Base-by-base conservation (phyloP, 1,140 invertebrate genomes). In the Zaprionus inermis region DNA sequence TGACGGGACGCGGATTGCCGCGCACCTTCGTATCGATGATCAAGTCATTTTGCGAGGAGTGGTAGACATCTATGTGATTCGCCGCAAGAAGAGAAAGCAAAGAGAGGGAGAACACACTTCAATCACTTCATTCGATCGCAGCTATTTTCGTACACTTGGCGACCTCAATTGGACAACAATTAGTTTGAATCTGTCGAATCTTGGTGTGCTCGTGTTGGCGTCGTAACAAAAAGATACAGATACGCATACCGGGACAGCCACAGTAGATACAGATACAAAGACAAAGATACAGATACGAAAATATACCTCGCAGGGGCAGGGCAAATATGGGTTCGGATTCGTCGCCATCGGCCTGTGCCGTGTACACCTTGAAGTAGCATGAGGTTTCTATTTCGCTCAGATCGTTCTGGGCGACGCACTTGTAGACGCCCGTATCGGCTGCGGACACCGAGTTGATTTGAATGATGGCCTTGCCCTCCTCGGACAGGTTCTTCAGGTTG, bases 21-120 rank as follows among this genome's bases (percentile, higher is more conserved):
- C 94, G 94, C 41, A 97, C 94, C 69, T 95, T 94, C 81, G 96
- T 97, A 91, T 97, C 96, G 67, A 98, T 91, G 36, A 95, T 93
- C 54, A 97, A 91, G 91, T 97, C 95, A 92, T 96, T 95, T 80
- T 96, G 95, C 28, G 94, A 93, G 71, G 94, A 93, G 84, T 95
- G 94, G 88, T 96, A 96, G 12, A 93, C 94, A 92, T 96, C 96
- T 96, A 71, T 57, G n/a, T n/a, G n/a, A n/a, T n/a, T n/a, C n/a
- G n/a, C n/a, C n/a, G n/a, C n/a, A 20, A 28, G 11, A n/a, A 64
- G 18, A 51, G 64, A 51, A 41, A 65, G 4, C 3, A 28, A 2
- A 46, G 41, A 46, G 38, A 46, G 41, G 36, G 38, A 68, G 30
- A 70, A 61, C 41, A 58, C 72, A 70, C 74, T 85, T 79, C 84